phyloP scores from a whole-genome alignment of 2,797 vertebrate species.

The Hemibagrus guttatus region DNA sequence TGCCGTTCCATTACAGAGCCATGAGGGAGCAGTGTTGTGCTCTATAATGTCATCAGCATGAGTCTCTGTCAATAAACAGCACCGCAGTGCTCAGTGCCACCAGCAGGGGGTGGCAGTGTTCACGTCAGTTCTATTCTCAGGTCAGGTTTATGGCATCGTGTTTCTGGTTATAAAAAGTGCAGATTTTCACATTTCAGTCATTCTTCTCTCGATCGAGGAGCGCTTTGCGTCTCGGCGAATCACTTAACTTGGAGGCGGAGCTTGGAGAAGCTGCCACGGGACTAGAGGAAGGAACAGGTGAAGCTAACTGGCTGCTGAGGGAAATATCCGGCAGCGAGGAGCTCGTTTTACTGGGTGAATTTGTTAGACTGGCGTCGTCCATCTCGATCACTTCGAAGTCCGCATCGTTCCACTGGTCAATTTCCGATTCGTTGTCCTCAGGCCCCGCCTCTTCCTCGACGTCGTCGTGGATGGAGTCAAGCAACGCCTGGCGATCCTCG shows the following conservation, averaged over 20 bases:
- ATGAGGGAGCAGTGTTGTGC: background rate
- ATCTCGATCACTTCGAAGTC: conserved; percentile 91
- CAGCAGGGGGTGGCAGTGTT: background rate
- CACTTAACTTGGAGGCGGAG: conserved; percentile 17
- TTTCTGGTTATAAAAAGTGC: background rate
- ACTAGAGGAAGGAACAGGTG: background rate
- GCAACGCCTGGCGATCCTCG: conserved; percentile 80
- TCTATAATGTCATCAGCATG: background rate
- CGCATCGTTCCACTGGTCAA: conserved; percentile 81
- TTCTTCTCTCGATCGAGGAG: conserved; percentile 75
- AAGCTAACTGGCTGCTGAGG: conserved; percentile 11
- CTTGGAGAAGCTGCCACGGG: conserved; percentile 17
- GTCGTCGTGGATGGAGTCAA: conserved; percentile 71
- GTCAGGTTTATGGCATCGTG: background rate
- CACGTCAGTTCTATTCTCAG: too few species aligned
- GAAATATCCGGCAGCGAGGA: conserved; percentile 8
- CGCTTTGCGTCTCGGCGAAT: conserved; percentile 66
- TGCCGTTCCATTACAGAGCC: background rate
- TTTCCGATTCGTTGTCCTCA: conserved; percentile 72
- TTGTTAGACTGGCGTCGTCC: conserved; percentile 72
- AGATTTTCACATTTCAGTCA: conserved; percentile 63
- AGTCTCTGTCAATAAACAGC: background rate
- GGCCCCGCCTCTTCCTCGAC: conserved; percentile 69
- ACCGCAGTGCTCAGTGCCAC: background rate
- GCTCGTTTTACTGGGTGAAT: conserved; percentile 62